These are phyloP conservation scores for Globicephala melas DNA, from an alignment of 2,113 vertebrate genomes.

Conservation along the genomic window DNA sequence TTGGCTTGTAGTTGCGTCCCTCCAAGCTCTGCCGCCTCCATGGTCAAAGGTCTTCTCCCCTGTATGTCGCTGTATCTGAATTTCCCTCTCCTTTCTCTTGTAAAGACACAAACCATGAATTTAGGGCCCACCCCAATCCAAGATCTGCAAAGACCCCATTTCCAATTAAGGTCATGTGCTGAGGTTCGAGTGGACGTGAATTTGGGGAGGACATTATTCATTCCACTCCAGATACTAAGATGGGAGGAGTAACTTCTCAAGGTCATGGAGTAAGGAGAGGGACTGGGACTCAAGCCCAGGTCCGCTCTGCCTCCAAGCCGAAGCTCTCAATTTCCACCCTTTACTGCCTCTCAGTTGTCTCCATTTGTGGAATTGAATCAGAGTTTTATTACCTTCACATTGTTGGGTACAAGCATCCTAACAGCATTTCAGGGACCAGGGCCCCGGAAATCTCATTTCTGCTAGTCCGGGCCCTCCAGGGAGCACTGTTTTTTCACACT, in stretches of 20 bases:
- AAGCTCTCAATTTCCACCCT: neutral
- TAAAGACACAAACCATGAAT: neutral
- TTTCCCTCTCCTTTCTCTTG: neutral
- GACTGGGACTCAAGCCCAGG: neutral
- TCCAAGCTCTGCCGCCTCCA: neutral
- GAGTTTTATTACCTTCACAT: conserved; percentile 58
- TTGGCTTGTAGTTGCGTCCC: accelerated
- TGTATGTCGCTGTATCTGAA: neutral
- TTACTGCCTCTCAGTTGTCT: conserved; percentile 16
- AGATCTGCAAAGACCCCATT: neutral
- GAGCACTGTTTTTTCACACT: neutral
- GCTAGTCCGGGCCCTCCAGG: neutral
- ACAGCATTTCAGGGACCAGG: conserved; percentile 8
- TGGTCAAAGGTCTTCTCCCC: neutral
- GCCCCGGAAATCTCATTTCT: conserved; percentile 41
- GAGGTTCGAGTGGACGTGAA: neutral
- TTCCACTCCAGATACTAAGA: neutral
- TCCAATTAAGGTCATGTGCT: neutral
- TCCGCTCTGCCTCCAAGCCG: neutral
- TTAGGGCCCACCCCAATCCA: neutral
- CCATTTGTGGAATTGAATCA: conserved; percentile 57
- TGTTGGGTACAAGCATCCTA: conserved; percentile 31
- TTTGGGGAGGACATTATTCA: neutral
- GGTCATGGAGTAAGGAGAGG: neutral
- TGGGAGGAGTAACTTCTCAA: neutral